phyloP scores from a whole-genome alignment of 2,797 vertebrate species.

The Neoniphon sammara region DNA sequence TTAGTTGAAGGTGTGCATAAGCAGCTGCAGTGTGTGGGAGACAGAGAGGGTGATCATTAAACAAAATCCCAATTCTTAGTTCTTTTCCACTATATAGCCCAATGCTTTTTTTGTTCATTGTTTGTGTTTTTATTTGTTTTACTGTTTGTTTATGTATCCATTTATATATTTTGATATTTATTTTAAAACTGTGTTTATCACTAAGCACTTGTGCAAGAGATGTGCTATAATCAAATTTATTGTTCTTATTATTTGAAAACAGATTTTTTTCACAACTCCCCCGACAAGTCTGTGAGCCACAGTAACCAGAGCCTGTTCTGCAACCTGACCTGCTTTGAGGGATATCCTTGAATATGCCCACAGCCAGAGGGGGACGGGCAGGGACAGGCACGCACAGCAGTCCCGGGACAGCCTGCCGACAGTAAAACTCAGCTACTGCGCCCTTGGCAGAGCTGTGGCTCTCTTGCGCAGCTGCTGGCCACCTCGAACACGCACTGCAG shows the following conservation, averaged over 20 bases:
- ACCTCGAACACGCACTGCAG: background rate
- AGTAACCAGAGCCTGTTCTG: constrained; percentile 14
- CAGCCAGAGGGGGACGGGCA: background rate
- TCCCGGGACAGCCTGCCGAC: background rate
- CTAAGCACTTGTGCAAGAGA: too few relatives aligned
- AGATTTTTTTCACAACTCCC: background rate
- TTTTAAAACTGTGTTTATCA: too few relatives aligned
- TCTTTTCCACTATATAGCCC: background rate
- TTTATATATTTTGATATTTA: too few relatives aligned
- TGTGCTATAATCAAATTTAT: too few relatives aligned
- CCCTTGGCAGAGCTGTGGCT: background rate
- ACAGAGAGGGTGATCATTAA: too few relatives aligned
- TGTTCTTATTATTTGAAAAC: background rate
- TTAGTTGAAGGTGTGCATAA: constrained; percentile 38
- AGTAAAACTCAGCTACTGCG: background rate
- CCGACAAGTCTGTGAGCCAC: background rate
- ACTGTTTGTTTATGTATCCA: too few relatives aligned
- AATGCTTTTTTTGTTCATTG: too few relatives aligned
- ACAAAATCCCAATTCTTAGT: background rate
- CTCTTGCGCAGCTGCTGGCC: constrained; percentile 12
- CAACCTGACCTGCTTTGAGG: constrained; percentile 37
- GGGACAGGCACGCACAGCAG: background rate
- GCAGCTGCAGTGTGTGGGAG: background rate
- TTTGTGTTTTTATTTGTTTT: too few relatives aligned
- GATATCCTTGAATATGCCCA: constrained; percentile 30